Base-by-base conservation (phyloP, 2,113 vertebrate species). In the Garra rufa region DNA sequence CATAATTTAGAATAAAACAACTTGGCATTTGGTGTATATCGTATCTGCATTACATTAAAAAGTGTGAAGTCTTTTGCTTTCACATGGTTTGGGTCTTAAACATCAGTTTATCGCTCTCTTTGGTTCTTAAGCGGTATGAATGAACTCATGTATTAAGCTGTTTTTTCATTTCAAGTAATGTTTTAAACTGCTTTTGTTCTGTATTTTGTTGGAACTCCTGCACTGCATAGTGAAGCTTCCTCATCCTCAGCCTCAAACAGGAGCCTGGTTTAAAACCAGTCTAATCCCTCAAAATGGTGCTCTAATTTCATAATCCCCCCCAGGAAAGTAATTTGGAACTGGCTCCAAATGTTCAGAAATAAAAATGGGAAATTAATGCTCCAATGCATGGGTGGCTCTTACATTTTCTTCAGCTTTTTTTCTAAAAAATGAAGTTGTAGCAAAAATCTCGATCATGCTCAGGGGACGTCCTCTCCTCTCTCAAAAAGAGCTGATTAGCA, bases 241-340 rank as follows among this genome's bases (percentile, higher is more conserved):
- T 82, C 82, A 57, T 48, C 46, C 9, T 34, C 55, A 17, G 3
- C 10, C 38, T 38, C 28, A 79, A 76, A 9, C 82, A 19, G 70
- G 44, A 77, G 17, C 65, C 44, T 65, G 77, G 63, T 41, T 52
- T 24, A 83, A 83, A 19, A 85, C 21, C 41, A 71, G 75, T 50
- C 81, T 85, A 89, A 88, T 85, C 87, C 82, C 57, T n/a, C 41
- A 71, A 87, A 88, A 83, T 77, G 57, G 46, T 75, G 70, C 81
- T 86, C 76, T 85, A 88, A 89, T 88, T 88, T 85, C 70, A 82
- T 87, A 88, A 89, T 87, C 87, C 76, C 71, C 50, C 73, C n/a
- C 48, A 65, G 70, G 76, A 80, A 85, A 86, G 84, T 77, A 83
- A 87, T 86, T 87, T 83, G 76, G 71, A 55, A 55, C 43, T 55